Evolutionary conservation across 2,113 vertebrate genomes (phyloP).

Genomic region (Cheirogaleus medius): DNA sequence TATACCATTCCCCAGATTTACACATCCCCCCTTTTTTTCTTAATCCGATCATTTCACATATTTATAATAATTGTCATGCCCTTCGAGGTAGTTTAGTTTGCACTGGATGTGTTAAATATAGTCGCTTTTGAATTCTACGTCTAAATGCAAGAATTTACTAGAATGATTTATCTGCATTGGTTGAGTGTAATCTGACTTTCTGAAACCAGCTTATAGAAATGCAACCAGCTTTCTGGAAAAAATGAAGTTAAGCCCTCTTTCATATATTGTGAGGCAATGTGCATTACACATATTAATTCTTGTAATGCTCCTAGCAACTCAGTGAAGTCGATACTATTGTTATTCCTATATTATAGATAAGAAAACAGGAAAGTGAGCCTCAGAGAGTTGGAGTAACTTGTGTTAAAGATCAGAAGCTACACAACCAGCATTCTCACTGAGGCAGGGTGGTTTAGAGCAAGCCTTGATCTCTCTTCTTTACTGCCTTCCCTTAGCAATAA

Average conservation of each 20-base stretch:
- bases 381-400: not conserved
- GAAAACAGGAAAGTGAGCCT: not conserved
- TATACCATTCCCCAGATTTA: not conserved
- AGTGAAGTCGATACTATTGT: not conserved
- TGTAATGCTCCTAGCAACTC: not conserved
- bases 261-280: not conserved
- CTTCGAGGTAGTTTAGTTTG: not conserved
- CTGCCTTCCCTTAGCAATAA: not conserved
- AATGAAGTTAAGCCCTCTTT: not conserved
- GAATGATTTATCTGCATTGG: conserved; percentile 38
- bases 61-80: not conserved
- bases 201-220: not conserved
- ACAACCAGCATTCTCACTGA: not conserved
- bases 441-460: not conserved
- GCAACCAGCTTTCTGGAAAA: not conserved
- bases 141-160: conserved; percentile 40
- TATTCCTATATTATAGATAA: not conserved
- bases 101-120: not conserved
- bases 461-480: not conserved
- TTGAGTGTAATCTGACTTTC: not conserved
- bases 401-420: not conserved
- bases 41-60: not conserved
- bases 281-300: conserved; percentile 30
- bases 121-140: not conserved
- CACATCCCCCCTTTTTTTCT: not conserved